Evolutionary conservation across 1,140 invertebrate species (phyloP), one percentile per base, ranked within the genome.

Genomic region (Odontomachus brunneus): DNA sequence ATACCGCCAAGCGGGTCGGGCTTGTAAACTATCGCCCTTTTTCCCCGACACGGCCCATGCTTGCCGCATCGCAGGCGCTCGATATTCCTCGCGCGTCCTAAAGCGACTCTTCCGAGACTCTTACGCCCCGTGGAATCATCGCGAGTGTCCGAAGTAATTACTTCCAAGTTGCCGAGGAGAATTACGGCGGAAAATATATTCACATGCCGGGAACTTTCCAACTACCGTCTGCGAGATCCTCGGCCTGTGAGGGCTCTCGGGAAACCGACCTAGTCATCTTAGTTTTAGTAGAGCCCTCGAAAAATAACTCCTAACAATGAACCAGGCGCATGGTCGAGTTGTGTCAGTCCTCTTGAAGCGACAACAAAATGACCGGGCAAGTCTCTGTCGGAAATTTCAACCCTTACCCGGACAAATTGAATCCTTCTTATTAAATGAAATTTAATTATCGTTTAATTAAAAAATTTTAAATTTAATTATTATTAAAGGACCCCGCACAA

Each of bases 1-100:
- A 53, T 14, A 29, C 55, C 15, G 84, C 84, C 84, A 86, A 69
- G 22, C 24, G 51, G 74, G 74, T 86, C 83, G 49, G 44, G 71
- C 33, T 72, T 72, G 65, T 85, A 80, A 85, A 86, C 84, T 72
- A 48, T 78, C 29, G 2, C 53, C 24, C 65, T 55, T 59, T 26
- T 55, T 17, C 7, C 26, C 53, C 48, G 11, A 11, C 5, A 22
- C 12, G 14, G 12, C n/a, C 15, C n/a, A 73, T 75, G 49, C 44
- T 74, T 33, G 24, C 22, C 12, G 15, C 33, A 9, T 19, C 73
- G 19, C n/a, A 33, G 2, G 12, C 44, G 11, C 29, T 81, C 72
- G 22, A 55, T 84, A 72, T 53, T 55, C 44, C 7, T 38, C 5
- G 5, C 44, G 24, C 38, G 57, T 48, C 51, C 55, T 48, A 57